These are phyloP conservation scores for Nasua narica DNA, from an alignment of 2,797 vertebrate species.

Conservation along the genomic window DNA sequence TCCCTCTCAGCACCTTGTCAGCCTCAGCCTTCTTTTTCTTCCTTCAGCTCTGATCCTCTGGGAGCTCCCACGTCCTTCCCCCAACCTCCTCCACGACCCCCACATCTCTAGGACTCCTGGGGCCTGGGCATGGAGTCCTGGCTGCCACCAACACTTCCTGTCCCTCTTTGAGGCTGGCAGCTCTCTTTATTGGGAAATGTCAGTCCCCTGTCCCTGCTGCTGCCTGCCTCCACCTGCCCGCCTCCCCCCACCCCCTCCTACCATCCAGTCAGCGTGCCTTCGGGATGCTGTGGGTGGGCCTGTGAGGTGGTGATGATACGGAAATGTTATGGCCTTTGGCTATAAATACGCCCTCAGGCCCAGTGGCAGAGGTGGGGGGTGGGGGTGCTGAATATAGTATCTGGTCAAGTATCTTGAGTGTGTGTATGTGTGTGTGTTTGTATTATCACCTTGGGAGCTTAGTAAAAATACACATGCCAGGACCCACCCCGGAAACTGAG, in stretches of 20 bases:
- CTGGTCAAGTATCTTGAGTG: not conserved
- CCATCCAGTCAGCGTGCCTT: not conserved
- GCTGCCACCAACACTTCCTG: not conserved
- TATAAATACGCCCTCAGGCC: conserved; percentile 28
- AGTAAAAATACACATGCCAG: conserved; percentile 48
- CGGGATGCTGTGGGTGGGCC: not conserved
- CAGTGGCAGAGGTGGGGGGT: not conserved
- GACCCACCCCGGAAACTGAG: conserved; percentile 37
- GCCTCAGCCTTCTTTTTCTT: not conserved
- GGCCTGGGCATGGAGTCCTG: not conserved
- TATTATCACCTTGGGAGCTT: conserved; percentile 33
- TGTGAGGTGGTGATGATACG: not conserved
- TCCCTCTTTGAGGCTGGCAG: not conserved
- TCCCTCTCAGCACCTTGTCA: not conserved
- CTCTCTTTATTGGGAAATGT: not conserved
- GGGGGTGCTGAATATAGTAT: conserved; percentile 13
- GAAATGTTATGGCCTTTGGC: not conserved
- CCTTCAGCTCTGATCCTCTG: not conserved
- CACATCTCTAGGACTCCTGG: not conserved
- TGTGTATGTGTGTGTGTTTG: not conserved
- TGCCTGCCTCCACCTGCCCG: not conserved
- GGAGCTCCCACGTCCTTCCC: not conserved
- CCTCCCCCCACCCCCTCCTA: too few species aligned
- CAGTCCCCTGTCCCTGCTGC: not conserved
- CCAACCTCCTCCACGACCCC: not conserved